Conservation (phyloP, 2,888 invertebrate species). For the Hipparchia semele region DNA sequence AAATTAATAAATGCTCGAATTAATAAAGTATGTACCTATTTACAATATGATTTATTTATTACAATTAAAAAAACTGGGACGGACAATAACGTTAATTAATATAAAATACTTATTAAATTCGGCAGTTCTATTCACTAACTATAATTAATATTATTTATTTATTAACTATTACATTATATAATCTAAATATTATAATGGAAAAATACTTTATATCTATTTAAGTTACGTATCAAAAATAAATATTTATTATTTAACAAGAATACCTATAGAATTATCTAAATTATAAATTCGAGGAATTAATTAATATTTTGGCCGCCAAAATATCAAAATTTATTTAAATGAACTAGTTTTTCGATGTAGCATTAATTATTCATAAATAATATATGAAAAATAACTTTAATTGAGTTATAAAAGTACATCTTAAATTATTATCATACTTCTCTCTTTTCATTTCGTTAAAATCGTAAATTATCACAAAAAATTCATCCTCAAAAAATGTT, state of each 20-base stretch:
- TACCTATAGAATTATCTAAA: constrained; percentile 22
- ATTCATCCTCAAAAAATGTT: no score
- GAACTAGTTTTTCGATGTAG: constrained; percentile 22
- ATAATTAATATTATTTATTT: constrained; percentile 12
- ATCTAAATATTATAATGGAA: constrained; percentile 25
- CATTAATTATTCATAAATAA: background rate
- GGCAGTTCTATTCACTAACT: constrained; percentile 30
- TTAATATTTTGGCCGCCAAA: constrained; percentile 9
- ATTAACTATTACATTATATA: background rate
- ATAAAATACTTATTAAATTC: constrained; percentile 28
- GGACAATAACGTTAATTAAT: constrained; percentile 22
- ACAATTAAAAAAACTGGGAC: constrained; percentile 25
- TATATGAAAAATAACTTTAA: no score
- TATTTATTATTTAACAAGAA: constrained; percentile 34
- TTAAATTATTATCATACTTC: background rate
- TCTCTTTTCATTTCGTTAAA: background rate
- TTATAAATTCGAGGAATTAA: constrained; percentile 22
- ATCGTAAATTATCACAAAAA: background rate
- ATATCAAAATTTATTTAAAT: constrained; percentile 1
- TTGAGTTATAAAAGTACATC: background rate
- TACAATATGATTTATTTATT: constrained; percentile 4
- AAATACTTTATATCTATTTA: constrained; percentile 11
- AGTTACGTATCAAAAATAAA: constrained; percentile 30
- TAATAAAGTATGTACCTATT: constrained; percentile 34
- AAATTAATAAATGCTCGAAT: constrained; percentile 67